phyloP scores from a whole-genome alignment of 2,888 invertebrate genomes.

The Nephrotoma guestfalica region DNA sequence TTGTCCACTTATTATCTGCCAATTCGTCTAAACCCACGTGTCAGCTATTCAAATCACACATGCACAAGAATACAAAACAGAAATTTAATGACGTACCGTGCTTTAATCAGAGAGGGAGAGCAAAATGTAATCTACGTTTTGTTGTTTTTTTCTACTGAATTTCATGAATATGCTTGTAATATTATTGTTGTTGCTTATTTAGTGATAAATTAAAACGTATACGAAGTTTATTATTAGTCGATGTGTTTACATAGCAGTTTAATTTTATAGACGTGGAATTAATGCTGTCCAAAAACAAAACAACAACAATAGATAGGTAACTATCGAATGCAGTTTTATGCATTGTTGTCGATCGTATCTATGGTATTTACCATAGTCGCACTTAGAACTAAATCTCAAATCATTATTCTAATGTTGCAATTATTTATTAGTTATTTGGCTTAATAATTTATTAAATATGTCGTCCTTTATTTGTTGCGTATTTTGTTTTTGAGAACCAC shows the following conservation, averaged over 20 bases:
- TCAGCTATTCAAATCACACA: neutral
- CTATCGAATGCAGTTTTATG: too few species aligned
- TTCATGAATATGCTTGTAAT: neutral
- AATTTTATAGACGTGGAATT: neutral
- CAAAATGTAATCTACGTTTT: neutral
- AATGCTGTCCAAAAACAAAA: too few species aligned
- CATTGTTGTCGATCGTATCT: too few species aligned
- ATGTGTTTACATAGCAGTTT: neutral
- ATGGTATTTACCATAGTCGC: too few species aligned
- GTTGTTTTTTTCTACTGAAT: neutral
- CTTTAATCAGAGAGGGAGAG: neutral
- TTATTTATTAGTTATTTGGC: too few species aligned
- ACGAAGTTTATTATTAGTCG: neutral
- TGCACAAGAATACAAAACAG: neutral
- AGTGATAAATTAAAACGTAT: neutral
- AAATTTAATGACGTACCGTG: neutral
- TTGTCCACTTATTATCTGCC: too few species aligned
- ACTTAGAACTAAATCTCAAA: too few species aligned
- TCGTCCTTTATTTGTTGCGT: too few species aligned
- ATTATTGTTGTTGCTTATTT: neutral
- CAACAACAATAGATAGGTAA: too few species aligned
- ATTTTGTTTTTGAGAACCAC: too few species aligned
- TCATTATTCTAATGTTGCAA: too few species aligned
- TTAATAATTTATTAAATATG: too few species aligned
- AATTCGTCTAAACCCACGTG: neutral